These are phyloP conservation scores for Phyllopteryx taeniolatus DNA, from an alignment of 2,113 vertebrate genomes.

Conservation along the genomic window DNA sequence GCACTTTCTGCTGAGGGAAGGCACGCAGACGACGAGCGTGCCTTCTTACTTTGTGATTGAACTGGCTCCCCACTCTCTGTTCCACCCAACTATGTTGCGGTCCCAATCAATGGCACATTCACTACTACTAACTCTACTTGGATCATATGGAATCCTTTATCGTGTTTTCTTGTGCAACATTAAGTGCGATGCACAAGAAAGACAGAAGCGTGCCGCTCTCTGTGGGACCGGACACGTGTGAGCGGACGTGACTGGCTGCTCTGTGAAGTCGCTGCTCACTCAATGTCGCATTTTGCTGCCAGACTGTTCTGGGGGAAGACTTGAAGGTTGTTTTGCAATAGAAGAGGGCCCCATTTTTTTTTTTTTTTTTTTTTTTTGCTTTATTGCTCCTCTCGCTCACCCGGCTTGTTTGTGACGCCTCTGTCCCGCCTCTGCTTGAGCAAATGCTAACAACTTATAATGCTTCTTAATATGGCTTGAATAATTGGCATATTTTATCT, in stretches of 20 bases:
- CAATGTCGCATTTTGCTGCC: slow-evolving; percentile 20
- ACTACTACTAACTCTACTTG: slow-evolving; percentile 1
- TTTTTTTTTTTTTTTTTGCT: neutral
- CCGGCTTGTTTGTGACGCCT: slow-evolving; percentile 2
- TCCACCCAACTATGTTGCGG: slow-evolving; percentile 9
- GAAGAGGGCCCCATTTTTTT: slow-evolving; percentile 1
- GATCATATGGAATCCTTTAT: slow-evolving; percentile 7
- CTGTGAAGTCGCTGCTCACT: slow-evolving; percentile 38
- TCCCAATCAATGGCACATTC: slow-evolving; percentile 6
- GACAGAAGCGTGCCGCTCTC: slow-evolving; percentile 17
- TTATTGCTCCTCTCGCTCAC: slow-evolving; percentile 6
- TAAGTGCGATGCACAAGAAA: neutral
- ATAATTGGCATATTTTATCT: slow-evolving; percentile 50
- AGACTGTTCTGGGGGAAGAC: slow-evolving; percentile 15
- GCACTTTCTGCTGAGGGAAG: slow-evolving; percentile 10
- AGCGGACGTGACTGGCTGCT: slow-evolving; percentile 37
- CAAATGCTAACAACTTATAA: slow-evolving; percentile 43
- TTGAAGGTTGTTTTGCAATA: slow-evolving; percentile 24
- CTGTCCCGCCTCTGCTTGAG: slow-evolving; percentile 10
- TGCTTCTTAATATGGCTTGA: slow-evolving; percentile 44
- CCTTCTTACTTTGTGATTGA: slow-evolving; percentile 40
- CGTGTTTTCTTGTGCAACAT: neutral
- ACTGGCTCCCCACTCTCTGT: slow-evolving; percentile 5
- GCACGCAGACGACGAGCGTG: slow-evolving; percentile 17
- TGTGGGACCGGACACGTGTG: slow-evolving; percentile 37